Evolutionary conservation across 2,797 vertebrate species (phyloP), one percentile per base, ranked within the genome.

Genomic region (Dendrocincla fuliginosa): DNA sequence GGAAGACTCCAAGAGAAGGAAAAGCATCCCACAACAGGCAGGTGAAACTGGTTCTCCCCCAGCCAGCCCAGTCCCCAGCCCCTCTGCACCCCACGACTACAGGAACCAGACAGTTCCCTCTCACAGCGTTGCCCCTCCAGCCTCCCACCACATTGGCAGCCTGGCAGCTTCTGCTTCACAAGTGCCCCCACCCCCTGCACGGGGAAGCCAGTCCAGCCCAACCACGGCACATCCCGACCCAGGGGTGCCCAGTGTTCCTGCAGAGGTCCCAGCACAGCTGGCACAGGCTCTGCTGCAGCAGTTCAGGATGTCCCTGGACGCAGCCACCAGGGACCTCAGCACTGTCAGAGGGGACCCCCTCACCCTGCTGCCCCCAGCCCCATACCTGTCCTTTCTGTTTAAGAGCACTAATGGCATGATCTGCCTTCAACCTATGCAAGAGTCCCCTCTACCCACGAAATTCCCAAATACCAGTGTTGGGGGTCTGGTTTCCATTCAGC

Each of bases 371-470:
- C 75, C 79, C 6, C 64, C 86, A 9, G 22, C 90, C 39, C 92
- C 80, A 0, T 49, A 41, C 14, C 8, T 96, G 76, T 91, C 92
- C 56, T 95, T 94, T 3, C 33, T 94, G 63, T 39, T 96, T 18
- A 75, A 17, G 61, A 84, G 63, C 23, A 2, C 52, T 3, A 32
- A 89, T 5, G 95, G 92, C 47, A 82, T 5, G 28, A 15, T 96
- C 14, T 97, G 97, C 76, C 68, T 97, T 55, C 97, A 93, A 44
- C 93, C 93, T 68, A 1, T 46, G 84, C 92, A 39, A 25, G 89
- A 53, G 7, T 61, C 84, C 27, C 16, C 69, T 18, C 67, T 88
- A 5, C 78, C 84, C 69, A 1, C 28, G 3, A 9, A 18, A 20
- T 68, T 94, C 73, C 85, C 90, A 2, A 55, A 20, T 2, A 8